Conservation (phyloP, 2,888 invertebrate genomes). For the Tachina lurida region DNA sequence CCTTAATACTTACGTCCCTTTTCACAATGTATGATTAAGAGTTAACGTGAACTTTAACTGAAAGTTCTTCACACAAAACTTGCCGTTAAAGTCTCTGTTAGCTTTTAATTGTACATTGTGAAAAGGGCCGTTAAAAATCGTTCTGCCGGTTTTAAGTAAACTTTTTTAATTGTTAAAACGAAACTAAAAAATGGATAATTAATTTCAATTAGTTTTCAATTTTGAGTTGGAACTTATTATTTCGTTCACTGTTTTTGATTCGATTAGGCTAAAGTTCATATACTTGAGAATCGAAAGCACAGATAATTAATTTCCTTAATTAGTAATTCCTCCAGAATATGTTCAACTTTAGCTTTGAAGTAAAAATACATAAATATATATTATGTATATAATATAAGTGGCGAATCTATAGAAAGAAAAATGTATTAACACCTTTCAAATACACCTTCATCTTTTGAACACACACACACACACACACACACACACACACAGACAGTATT, state of each 20-base stretch:
- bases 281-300: background rate
- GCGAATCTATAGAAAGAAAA: slow-evolving; percentile 41
- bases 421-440: slow-evolving; percentile 34
- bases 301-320: slow-evolving; percentile 18
- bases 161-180: background rate
- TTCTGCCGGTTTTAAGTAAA: too few relatives aligned
- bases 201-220: background rate
- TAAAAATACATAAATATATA: slow-evolving; percentile 1
- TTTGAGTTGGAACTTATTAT: too few relatives aligned
- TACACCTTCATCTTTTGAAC: background rate
- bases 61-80: too few relatives aligned
- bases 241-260: too few relatives aligned
- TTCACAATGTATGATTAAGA: too few relatives aligned
- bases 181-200: background rate
- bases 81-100: too few relatives aligned
- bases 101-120: too few relatives aligned
- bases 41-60: too few relatives aligned
- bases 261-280: background rate
- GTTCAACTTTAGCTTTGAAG: background rate
- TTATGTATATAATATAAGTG: background rate
- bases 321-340: background rate
- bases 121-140: too few relatives aligned
- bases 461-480: background rate
- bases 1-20: too few relatives aligned
- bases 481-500: too few relatives aligned